Conservation (phyloP, 1,140 invertebrate genomes). For the Elysia chlorotica region DNA sequence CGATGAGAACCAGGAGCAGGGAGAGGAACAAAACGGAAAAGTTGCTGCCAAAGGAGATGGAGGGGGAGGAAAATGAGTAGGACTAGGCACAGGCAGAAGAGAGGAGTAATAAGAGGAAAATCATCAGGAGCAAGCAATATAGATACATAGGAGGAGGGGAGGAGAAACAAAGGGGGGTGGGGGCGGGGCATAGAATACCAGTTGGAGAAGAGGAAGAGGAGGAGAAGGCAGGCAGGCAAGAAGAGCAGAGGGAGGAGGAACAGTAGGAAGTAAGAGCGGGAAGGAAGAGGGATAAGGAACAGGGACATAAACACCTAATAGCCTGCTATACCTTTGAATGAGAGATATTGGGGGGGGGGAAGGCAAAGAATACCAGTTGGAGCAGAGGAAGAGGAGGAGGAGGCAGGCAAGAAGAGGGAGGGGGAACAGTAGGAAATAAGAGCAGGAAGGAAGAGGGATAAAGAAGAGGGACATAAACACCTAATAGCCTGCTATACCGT, state of each 20-base stretch:
- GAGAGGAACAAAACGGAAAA: neutral
- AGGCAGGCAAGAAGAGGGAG: no score
- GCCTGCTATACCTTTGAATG: neutral
- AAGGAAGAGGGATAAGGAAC: neutral
- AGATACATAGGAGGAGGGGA: neutral
- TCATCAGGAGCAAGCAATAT: neutral
- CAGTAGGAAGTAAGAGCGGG: neutral
- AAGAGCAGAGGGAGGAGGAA: neutral
- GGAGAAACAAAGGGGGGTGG: neutral
- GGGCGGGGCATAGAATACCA: neutral
- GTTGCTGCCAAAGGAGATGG: neutral
- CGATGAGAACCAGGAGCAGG: neutral
- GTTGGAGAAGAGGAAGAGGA: neutral
- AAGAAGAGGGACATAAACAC: neutral
- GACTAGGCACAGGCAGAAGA: neutral
- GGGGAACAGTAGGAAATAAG: neutral
- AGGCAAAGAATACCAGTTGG: neutral
- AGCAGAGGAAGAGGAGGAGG: neutral
- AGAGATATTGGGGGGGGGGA: neutral
- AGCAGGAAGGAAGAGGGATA: neutral
- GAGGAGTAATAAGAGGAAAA: no score
- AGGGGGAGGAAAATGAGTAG: neutral
- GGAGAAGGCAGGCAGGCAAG: neutral
- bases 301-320: neutral
- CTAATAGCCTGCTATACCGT: neutral